These are phyloP conservation scores for Sialia sialis DNA, from an alignment of 2,113 vertebrate species.

Conservation along the genomic window DNA sequence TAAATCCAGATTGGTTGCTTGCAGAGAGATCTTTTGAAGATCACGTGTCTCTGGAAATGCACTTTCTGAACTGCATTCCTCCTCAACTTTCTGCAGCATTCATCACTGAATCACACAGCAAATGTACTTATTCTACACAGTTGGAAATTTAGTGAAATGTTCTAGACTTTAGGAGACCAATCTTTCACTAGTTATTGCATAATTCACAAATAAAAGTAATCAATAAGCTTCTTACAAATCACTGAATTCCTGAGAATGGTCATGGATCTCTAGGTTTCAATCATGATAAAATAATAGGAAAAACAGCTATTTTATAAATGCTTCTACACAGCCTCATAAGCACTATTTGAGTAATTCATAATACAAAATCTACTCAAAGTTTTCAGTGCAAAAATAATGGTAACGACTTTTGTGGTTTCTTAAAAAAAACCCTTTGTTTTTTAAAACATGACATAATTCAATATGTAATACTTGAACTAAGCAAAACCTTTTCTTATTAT, in stretches of 20 bases:
- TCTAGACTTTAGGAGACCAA: not conserved
- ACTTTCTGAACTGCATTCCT: not conserved
- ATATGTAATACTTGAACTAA: not conserved
- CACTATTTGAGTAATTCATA: not conserved
- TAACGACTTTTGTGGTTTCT: not conserved
- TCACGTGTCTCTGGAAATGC: rapidly evolving
- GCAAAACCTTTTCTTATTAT: not conserved
- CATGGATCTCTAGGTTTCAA: not conserved
- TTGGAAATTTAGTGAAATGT: not conserved
- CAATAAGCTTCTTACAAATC: not conserved
- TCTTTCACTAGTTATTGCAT: not conserved
- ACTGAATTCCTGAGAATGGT: not conserved
- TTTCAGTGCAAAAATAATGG: not conserved
- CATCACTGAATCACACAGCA: not conserved
- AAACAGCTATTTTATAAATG: not conserved
- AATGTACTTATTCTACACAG: not conserved
- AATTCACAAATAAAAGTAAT: not conserved
- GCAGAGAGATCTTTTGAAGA: not conserved
- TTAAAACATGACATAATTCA: not conserved
- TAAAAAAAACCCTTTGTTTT: not conserved
- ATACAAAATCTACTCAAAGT: not conserved
- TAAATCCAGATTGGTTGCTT: not conserved
- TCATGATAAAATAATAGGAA: not conserved
- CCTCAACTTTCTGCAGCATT: not conserved
- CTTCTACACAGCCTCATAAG: not conserved